These are phyloP conservation scores for Spodoptera exigua DNA, from an alignment of 2,888 invertebrate species.

Conservation along the genomic window DNA sequence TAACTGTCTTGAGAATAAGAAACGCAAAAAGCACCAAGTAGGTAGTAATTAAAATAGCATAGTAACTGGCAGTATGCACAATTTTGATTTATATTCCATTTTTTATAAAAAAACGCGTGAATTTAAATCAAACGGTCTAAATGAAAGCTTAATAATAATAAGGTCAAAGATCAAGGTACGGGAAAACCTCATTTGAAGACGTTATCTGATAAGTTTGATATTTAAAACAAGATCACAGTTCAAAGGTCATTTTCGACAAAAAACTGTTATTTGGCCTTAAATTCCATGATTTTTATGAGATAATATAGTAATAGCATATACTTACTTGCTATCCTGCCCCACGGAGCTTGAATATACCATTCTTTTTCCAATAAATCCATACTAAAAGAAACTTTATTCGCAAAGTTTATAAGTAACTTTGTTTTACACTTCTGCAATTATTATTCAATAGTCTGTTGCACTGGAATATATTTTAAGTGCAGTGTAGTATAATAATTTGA, in stretches of 20 bases:
- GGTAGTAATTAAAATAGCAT: too few relatives aligned
- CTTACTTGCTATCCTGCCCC: constrained; percentile 83
- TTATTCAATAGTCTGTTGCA: not conserved
- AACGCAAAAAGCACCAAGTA: too few relatives aligned
- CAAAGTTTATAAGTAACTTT: not conserved
- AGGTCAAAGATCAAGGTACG: too few relatives aligned
- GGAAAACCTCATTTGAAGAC: too few relatives aligned
- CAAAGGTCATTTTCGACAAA: constrained; percentile 12
- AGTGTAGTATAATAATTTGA: too few relatives aligned
- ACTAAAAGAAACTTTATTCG: constrained; percentile 13
- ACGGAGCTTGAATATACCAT: constrained; percentile 83
- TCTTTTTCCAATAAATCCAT: constrained; percentile 78
- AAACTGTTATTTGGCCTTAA: not conserved
- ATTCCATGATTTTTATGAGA: constrained; percentile 27
- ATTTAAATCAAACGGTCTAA: too few relatives aligned
- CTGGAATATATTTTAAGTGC: not conserved
- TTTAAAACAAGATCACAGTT: not conserved
- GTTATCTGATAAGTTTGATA: too few relatives aligned
- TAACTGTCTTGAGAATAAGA: too few relatives aligned
- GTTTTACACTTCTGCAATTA: not conserved
- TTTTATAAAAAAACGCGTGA: too few relatives aligned
- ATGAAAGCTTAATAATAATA: too few relatives aligned
- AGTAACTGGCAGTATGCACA: too few relatives aligned
- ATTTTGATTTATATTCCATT: too few relatives aligned
- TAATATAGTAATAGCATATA: constrained; percentile 35